Base-by-base conservation (phyloP, 2,113 vertebrate genomes). In the Beaufortia kweichowensis region DNA sequence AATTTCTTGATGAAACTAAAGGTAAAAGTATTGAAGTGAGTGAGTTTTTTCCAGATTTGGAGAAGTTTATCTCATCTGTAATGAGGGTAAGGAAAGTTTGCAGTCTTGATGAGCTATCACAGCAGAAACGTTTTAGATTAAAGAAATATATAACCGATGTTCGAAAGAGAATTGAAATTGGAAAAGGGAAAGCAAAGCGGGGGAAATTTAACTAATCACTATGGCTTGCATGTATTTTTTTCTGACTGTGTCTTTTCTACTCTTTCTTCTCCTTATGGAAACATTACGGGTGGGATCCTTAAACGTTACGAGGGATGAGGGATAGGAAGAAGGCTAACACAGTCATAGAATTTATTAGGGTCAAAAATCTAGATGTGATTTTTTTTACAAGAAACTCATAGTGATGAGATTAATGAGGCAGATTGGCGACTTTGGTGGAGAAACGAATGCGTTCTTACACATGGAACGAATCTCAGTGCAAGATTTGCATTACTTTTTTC, bases 91-190 rank as follows among this genome's bases (percentile, higher is more conserved):
- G 61, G 3, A 61, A 11, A n/a, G 2, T 3, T 5, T 48, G 46
- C 15, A 35, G 19, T 12, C 11, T 21, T 62, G 60, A 62, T n/a
- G 29, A 62, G 8, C 2, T 35, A 11, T 62, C 60, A 33, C 29
- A 62, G 17, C 29, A 62, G 60, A 62, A 62, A 62, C 19, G 19
- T 11, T 62, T 62, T n/a, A 62, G 60, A 21, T 1, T 62, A 35
- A 62, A n/a, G 19, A 62, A 62, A 6, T 9, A 62, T 11, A 11
- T 35, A 1, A 62, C 31, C 12, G 60, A 4, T 2, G n/a, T 60
- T 14, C 14, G 14, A 8, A 26, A 60, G 29, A 60, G 14, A 28
- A 5, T 4, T 28, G 15, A 2, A 17, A 59, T 1, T 59, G 17
- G 59, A n/a, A 61, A 61, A n/a, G 12, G 5, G 24, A 29, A 6